Evolutionary conservation across 2,113 vertebrate species (phyloP).

Genomic region (Pampusana beccarii): DNA sequence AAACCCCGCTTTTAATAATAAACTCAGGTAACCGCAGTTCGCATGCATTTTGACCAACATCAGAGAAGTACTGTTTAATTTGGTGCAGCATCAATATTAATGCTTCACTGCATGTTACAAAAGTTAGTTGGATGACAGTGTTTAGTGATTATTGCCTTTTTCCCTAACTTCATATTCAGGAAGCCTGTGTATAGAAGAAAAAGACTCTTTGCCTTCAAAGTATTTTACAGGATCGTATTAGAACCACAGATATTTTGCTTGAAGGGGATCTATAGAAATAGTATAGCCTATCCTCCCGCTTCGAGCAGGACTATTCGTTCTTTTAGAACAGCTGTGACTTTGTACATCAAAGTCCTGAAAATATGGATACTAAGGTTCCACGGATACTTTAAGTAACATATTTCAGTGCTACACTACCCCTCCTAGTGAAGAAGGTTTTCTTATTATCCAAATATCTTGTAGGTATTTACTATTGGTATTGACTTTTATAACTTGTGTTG

Average conservation of each 20-base stretch:
- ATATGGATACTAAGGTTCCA: background rate
- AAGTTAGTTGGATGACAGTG: background rate
- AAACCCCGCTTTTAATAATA: background rate
- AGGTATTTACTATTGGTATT: background rate
- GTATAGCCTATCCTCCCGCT: background rate
- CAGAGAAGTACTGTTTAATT: background rate
- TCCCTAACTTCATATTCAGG: background rate
- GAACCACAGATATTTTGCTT: background rate
- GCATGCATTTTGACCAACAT: background rate
- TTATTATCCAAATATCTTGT: background rate
- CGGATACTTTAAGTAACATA: rapidly evolving
- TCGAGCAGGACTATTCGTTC: background rate
- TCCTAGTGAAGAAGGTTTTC: background rate
- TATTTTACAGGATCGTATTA: background rate
- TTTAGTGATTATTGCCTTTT: background rate
- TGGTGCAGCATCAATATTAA: background rate
- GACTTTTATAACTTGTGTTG: background rate
- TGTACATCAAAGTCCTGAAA: background rate
- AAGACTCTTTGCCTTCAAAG: background rate
- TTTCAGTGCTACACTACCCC: background rate
- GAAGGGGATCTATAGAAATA: background rate
- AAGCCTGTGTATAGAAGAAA: background rate
- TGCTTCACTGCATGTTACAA: background rate
- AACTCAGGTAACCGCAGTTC: background rate
- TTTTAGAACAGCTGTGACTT: background rate